Base-by-base conservation (phyloP, 2,797 vertebrate species). In the Leucoraja ocellata region DNA sequence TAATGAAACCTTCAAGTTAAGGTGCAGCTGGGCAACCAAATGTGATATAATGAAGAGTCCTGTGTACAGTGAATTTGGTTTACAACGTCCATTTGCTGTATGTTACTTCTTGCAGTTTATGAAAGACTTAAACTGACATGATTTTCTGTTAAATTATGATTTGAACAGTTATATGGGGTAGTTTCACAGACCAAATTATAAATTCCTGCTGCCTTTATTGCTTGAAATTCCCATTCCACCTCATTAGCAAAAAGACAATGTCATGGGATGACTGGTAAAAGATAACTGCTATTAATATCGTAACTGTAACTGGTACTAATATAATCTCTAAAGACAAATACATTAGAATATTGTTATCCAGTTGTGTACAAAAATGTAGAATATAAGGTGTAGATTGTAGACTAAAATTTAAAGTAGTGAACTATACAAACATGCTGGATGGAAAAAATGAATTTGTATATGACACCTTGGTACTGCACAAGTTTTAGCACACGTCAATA, bases 141-240 rank as follows among this genome's bases (percentile, higher is more conserved):
- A 36, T 68, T 32, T 65, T 18, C 0, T 65, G 14, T 88, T 88
- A 32, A 13, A 68, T 61, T 28, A 63, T 8, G 61, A 68, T 63
- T 11, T 86, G 25, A 28, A 61, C 21, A 10, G 63, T 6, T 25
- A 28, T 79, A 39, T 76, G 10, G 13, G 46, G 18, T 61, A 11
- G 46, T 23, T 84, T 61, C 28, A 13, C 68, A 68, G 61, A 88
- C 7, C n/a, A 88, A 88, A 16, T 88, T 28, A 81, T 81, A 46
- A 86, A 16, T n/a, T n/a, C n/a, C 68, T 68, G 84, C 61, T 88
- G 84, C 84, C 84, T 88, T 88, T 88, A 36, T 79, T 10, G 63
- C 84, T 68, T 88, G 61, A 36, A 88, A 65, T 32, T 65, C 84
- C 84, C 61, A 88, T 65, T 68, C 84, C 68, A 88, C 84, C 84